Evolutionary conservation across 2,113 vertebrate genomes (phyloP).

Genomic region (Gambusia affinis): DNA sequence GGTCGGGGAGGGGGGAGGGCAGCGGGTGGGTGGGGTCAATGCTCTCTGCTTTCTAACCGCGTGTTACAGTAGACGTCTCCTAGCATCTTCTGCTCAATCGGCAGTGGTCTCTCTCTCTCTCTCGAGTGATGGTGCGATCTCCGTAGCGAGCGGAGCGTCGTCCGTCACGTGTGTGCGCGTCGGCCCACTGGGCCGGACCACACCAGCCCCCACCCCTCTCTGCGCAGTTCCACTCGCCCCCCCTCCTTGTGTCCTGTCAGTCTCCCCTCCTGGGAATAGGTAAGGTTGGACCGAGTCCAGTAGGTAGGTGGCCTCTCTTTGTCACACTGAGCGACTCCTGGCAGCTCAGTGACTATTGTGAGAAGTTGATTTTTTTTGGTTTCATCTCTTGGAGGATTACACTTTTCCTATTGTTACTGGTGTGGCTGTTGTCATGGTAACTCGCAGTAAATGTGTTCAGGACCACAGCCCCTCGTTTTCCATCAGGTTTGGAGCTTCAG

Average conservation of each 20-base stretch:
- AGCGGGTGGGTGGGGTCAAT: constrained; percentile 52
- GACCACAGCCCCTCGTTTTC: constrained; percentile 45
- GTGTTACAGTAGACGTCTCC: constrained; percentile 77
- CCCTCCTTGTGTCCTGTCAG: constrained; percentile 66
- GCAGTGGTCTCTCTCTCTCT: constrained; percentile 47
- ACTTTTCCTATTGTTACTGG: constrained; percentile 10
- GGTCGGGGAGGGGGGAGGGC: constrained; percentile 3
- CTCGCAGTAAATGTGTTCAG: constrained; percentile 26
- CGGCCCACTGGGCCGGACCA: constrained; percentile 31
- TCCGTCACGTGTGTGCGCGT: constrained; percentile 21
- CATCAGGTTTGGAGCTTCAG: constrained; percentile 17
- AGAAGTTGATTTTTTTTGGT: constrained; percentile 35
- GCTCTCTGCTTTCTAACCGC: constrained; percentile 78
- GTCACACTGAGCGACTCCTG: constrained; percentile 67
- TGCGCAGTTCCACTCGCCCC: constrained; percentile 52
- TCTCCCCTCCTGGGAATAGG: constrained; percentile 67
- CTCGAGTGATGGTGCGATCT: constrained; percentile 49
- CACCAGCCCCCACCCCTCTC: constrained; percentile 13
- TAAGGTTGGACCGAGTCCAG: constrained; percentile 73
- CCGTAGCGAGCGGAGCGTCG: constrained; percentile 52
- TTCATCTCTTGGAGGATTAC: constrained; percentile 28
- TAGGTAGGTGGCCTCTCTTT: constrained; percentile 81
- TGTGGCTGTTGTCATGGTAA: constrained; percentile 23
- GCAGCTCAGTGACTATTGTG: constrained; percentile 22
- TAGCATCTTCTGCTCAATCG: constrained; percentile 45